Evolutionary conservation across 2,888 invertebrate species (phyloP), one percentile per base, ranked within the genome.

Genomic region (Eristalinus sepulchralis): DNA sequence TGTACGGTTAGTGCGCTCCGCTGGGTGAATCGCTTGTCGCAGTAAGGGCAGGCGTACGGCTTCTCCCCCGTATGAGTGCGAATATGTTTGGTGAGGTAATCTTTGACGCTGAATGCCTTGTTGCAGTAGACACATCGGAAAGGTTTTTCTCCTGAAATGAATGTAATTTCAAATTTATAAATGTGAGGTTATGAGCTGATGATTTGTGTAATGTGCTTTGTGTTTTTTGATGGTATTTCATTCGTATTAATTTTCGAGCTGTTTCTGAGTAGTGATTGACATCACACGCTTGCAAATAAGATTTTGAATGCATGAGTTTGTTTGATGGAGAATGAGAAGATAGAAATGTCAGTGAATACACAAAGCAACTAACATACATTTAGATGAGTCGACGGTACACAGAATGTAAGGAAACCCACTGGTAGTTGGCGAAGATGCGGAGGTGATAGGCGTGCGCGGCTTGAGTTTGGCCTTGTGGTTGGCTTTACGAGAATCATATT

Each of bases 71-170:
- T 92, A 83, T 92, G 92, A 88, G 92, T 92, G 88, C 92, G 91
- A 91, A 92, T 92, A 90, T 92, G 92, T 89, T 92, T 92, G 89
- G 92, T 92, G 88, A 92, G 90, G 90, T 92, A 92, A 89, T 92
- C 92, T 90, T 92, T 92, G 88, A 92, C 92, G 89, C 92, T 92
- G 88, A 92, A 92, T 88, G 92, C 90, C 89, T 92, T 92, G 88
- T 92, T 92, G 88, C 92, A 92, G 88, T 92, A 92, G 73, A 89
- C 89, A 88, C 92, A 92, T 79, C 91, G 92, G 88, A 91, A 92
- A 80, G 92, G 92, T 88, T 92, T 92, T 88, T 92, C 92, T 88
- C 92, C 92, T 91, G 90, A 47, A 80, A 64, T 17, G 34, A 66
- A 13, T 31, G 39, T 13, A 33, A 47, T 13, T 47, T 17, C 27